Base-by-base conservation (phyloP, 2,888 invertebrate species). In the Clostera curtula region DNA sequence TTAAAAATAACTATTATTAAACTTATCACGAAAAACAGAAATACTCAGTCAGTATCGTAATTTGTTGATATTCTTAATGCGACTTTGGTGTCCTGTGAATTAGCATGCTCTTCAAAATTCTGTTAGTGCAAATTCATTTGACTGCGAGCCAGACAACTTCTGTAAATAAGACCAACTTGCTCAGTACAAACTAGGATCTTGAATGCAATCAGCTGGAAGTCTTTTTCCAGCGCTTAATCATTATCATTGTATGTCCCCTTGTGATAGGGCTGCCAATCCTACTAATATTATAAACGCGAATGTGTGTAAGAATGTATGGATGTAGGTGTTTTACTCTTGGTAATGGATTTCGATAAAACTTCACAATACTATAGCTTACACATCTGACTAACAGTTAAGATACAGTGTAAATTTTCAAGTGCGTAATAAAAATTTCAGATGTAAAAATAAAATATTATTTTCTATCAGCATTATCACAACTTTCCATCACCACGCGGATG, bases 101-200 rank as follows among this genome's bases (percentile, higher is more conserved):
- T 54, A 55, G 48, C 44, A 43, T 47, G 37, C 46, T 39, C 41
- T 47, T 59, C 50, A 49, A 46, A 49, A 57, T 58, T 56, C 53
- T 49, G 52, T 56, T 55, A 50, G 48, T 48, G 40, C 40, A 47
- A 46, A 51, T 51, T 51, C 38, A 38, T 43, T 48, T 34, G 25
- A 41, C 28, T 25, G 36, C 27, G 7, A 36, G 39, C 32, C 29
- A 34, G 34, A 38, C 29, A 51, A 50, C 44, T 56, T 48, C 28
- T 24, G 40, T 43, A 40, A 41, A 48, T 48, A 53, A 51, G 46
- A 34, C 33, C 28, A 39, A 34, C 34, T 44, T 40, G 46, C 35
- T 54, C 56, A 54, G 34, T 46, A 54, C 36, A 49, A 55, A 56
- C 53, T 43, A 41, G 49, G 56, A 50, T 54, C 58, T 42, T 48